These are phyloP conservation scores for Ataeniobius toweri DNA, from an alignment of 2,797 vertebrate genomes.

Conservation along the genomic window DNA sequence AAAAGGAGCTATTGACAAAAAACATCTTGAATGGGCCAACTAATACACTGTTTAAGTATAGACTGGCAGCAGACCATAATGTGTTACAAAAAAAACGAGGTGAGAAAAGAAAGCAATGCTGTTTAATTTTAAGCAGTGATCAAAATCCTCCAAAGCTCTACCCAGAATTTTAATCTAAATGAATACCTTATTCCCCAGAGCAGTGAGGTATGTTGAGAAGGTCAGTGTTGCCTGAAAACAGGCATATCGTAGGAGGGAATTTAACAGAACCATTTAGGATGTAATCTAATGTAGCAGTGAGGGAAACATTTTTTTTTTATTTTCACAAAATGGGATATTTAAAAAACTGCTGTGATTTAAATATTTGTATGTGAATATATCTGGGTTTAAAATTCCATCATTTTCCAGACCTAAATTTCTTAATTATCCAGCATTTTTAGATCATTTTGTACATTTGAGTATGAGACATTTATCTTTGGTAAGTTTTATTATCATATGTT, in stretches of 20 bases:
- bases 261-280: background rate
- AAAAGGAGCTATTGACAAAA: conserved; percentile 17
- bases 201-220: background rate
- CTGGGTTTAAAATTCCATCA: no score
- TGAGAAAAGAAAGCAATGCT: background rate
- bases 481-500: no score
- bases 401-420: no score
- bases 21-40: conserved; percentile 18
- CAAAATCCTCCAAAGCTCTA: background rate
- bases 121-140: background rate
- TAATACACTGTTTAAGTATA: conserved; percentile 21
- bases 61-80: conserved; percentile 10
- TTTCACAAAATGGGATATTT: background rate
- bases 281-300: background rate
- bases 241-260: background rate
- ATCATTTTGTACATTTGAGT: no score
- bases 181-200: background rate
- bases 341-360: background rate
- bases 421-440: no score
- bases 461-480: no score
- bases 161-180: background rate
- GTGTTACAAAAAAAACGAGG: background rate
- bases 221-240: background rate
- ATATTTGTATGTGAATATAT: background rate
- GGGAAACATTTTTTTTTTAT: background rate